These are phyloP conservation scores for Stigmatopora argus DNA, from an alignment of 2,113 vertebrate species.

Conservation along the genomic window DNA sequence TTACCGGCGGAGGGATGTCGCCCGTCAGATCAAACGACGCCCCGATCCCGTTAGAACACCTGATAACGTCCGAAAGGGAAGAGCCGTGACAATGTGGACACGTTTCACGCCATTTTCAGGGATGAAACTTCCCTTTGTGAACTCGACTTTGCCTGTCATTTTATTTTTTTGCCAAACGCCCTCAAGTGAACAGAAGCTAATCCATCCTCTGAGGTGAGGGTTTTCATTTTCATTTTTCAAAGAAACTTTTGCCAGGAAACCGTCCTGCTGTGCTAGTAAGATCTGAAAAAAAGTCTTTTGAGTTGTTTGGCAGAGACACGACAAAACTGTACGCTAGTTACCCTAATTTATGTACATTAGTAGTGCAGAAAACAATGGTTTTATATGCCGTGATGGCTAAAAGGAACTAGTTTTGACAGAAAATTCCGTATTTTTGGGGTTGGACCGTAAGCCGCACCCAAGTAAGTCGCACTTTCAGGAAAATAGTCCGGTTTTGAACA, in stretches of 20 bases:
- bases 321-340: too few relatives aligned
- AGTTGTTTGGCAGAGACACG: constrained; percentile 17
- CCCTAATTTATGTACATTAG: too few relatives aligned
- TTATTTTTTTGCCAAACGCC: constrained; percentile 28
- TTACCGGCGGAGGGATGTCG: constrained; percentile 55
- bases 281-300: too few relatives aligned
- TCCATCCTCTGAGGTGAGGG: constrained; percentile 37
- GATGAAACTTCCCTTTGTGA: background rate
- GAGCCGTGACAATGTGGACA: constrained; percentile 17
- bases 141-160: constrained; percentile 10
- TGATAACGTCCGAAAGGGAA: constrained; percentile 53
- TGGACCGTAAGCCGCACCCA: too few relatives aligned
- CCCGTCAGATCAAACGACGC: constrained; percentile 68
- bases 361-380: too few relatives aligned
- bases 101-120: constrained; percentile 19
- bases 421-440: too few relatives aligned
- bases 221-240: constrained; percentile 7
- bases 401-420: too few relatives aligned
- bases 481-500: too few relatives aligned
- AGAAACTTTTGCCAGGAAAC: constrained; percentile 41
- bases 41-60: constrained; percentile 49
- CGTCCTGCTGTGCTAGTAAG: too few relatives aligned
- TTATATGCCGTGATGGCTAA: too few relatives aligned
- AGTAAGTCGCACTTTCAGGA: too few relatives aligned
- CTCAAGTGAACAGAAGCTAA: constrained; percentile 50